Evolutionary conservation across 37 sponge, comb jelly and placozoan species (phyloP).

Genomic region (Cliona cf. orientalis): DNA sequence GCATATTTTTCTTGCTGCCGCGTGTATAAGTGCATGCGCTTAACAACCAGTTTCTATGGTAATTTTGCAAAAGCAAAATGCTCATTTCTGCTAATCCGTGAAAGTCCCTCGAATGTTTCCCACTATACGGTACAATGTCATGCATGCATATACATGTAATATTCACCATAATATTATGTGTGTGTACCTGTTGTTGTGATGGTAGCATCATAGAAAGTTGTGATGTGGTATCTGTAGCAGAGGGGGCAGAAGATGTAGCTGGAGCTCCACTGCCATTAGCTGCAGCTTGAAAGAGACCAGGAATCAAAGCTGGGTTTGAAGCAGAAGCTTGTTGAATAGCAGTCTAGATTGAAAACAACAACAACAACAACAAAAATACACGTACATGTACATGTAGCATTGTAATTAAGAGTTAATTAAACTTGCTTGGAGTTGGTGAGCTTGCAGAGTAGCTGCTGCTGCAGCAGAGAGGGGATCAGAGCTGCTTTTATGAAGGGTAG

Average conservation of each 20-base stretch:
- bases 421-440: conserved; percentile 33
- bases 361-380: not conserved
- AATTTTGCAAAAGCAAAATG: no score
- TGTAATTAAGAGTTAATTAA: not conserved
- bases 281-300: conserved; percentile 52
- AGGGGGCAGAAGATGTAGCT: not conserved
- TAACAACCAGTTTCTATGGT: no score
- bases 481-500: conserved; percentile 24
- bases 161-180: no score
- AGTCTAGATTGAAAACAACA: no score
- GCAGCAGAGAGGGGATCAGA: conserved; percentile 16
- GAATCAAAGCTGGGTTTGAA: conserved; percentile 45
- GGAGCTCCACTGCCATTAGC: no score
- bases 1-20: no score
- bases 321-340: conserved; percentile 5
- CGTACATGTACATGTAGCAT: not conserved
- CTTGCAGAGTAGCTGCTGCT: conserved; percentile 41
- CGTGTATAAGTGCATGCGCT: no score
- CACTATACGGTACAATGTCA: no score
- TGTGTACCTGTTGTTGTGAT: conserved; percentile 29
- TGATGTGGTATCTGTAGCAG: conserved; percentile 7
- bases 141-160: no score
- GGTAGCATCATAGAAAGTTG: conserved; percentile 64
- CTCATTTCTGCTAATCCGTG: no score
- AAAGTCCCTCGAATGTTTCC: no score